Conservation (phyloP, 2,113 vertebrate species). For the Balaeniceps rex region DNA sequence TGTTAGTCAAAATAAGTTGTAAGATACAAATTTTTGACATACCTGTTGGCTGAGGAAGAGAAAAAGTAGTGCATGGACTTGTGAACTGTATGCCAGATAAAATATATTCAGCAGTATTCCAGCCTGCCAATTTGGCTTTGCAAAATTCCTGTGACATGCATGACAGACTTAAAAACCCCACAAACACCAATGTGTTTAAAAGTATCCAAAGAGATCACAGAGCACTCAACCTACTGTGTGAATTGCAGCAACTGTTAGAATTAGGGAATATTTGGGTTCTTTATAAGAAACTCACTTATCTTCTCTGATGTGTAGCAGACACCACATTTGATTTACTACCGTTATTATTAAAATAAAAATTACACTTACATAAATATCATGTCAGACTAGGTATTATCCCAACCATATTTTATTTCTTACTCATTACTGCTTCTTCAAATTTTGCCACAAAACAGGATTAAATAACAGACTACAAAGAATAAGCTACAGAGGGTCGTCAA, state of each 20-base stretch:
- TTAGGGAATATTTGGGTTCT: not conserved
- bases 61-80: not conserved
- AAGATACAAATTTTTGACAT: not conserved
- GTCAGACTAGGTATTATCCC: not conserved
- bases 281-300: not conserved
- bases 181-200: not conserved
- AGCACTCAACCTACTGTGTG: not conserved
- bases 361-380: not conserved
- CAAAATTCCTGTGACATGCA: not conserved
- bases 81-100: not conserved
- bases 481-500: not conserved
- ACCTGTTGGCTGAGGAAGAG: not conserved
- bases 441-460: not conserved
- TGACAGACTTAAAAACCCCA: not conserved
- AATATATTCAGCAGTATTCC: not conserved
- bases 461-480: not conserved
- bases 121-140: not conserved
- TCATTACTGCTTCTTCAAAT: not conserved
- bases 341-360: constrained; percentile 8
- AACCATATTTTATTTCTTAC: not conserved
- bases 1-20: not conserved
- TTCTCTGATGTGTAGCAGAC: not conserved
- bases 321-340: not conserved
- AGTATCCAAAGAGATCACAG: not conserved
- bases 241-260: not conserved